Evolutionary conservation across 2,797 vertebrate genomes (phyloP).

Genomic region (Gephyroberyx darwinii): DNA sequence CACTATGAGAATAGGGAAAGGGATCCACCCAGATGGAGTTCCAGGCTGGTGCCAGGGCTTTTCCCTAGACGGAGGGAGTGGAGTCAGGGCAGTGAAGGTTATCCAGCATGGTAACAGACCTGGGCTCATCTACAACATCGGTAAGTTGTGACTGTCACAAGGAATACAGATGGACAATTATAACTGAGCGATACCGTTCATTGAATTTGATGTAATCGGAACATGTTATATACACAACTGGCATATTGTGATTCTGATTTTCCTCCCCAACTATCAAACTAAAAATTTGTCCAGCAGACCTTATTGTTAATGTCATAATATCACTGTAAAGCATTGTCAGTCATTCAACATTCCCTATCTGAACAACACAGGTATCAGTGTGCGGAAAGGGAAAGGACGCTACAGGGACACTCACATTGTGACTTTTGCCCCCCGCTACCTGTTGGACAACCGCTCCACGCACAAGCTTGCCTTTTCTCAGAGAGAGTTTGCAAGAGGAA

Average conservation of each 20-base stretch:
- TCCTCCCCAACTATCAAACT: no score
- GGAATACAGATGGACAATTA: neutral
- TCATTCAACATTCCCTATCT: constrained; percentile 10
- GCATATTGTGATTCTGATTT: no score
- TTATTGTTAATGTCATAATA: no score
- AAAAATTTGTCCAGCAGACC: no score
- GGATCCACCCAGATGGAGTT: constrained; percentile 93
- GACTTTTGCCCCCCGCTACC: constrained; percentile 95
- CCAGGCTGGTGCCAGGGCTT: constrained; percentile 99
- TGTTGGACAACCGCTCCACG: constrained; percentile 92
- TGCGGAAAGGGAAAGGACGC: constrained; percentile 94
- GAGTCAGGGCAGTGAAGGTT: constrained; percentile 95
- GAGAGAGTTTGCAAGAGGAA: constrained; percentile 93
- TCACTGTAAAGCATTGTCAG: neutral
- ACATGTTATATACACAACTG: no score
- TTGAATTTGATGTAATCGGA: no score
- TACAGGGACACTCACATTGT: constrained; percentile 95
- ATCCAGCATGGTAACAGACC: constrained; percentile 96
- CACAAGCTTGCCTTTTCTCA: constrained; percentile 96
- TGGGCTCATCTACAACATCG: constrained; percentile 98
- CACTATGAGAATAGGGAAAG: constrained; percentile 94
- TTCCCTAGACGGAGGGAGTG: constrained; percentile 95
- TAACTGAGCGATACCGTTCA: neutral
- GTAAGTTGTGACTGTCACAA: constrained; percentile 69
- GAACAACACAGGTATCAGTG: constrained; percentile 88